phyloP scores from a whole-genome alignment of 2,113 vertebrate species.

The Rhinoderma darwinii region DNA sequence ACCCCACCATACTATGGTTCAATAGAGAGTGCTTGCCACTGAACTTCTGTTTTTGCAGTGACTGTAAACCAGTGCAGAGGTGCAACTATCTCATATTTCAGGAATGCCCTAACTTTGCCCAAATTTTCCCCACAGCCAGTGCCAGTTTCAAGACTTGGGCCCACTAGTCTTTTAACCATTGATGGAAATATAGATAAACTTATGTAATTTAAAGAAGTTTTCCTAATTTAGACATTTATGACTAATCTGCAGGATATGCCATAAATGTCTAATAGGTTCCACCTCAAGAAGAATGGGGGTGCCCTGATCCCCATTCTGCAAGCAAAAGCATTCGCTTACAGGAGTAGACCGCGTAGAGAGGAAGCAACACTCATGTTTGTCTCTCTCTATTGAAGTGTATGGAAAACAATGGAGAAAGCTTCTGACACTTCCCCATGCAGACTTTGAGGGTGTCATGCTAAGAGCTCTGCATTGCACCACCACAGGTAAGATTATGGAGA shows the following conservation, averaged over 20 bases:
- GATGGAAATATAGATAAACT: background rate
- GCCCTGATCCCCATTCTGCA: no score
- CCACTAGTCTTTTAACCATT: background rate
- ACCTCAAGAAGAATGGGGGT: background rate
- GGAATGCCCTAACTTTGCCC: background rate
- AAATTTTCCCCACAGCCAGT: background rate
- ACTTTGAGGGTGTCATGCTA: no score
- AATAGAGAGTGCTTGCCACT: background rate
- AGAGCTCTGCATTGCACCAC: no score
- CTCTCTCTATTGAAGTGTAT: no score
- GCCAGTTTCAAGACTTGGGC: background rate
- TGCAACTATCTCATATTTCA: background rate
- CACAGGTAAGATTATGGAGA: no score
- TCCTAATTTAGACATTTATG: background rate
- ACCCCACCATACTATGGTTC: no score
- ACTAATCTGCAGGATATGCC: no score
- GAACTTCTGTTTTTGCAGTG: background rate
- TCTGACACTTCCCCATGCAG: no score
- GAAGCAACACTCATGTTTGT: background rate
- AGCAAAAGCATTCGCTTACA: no score
- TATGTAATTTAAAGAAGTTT: no score
- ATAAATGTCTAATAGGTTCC: background rate
- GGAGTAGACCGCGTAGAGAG: background rate
- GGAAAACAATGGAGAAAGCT: no score
- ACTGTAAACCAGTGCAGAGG: background rate